Evolutionary conservation across 30 jellyfish, hydroid and myxozoan species (phyloP), one percentile per base, ranked within the genome.

Genomic region (Aurelia coerulea): DNA sequence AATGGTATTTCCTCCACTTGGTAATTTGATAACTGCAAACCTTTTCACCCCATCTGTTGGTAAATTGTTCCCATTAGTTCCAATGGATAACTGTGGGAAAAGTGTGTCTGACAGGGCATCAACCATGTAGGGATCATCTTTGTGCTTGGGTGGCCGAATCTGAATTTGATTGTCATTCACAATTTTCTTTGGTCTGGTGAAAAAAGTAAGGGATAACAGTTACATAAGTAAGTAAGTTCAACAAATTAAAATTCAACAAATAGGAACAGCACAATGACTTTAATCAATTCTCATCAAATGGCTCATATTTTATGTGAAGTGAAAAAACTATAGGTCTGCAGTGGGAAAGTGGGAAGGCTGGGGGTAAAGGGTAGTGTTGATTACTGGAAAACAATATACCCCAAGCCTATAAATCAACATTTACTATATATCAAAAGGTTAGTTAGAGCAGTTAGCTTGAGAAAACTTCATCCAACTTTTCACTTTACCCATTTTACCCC

Each of bases 71-170:
- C 56, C 56, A 17, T 56, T 68, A 58, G 35, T 73, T 17, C 85
- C 74, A 8, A 93, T 18, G 12, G 98, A 87, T 32, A 93, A 84
- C 37, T 87, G 96, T 11, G 98, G 98, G 56, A 93, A 93, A 17
- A 93, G 69, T 65, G 65, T 75, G 15, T 88, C 92, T n/a, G 97
- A 91, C 35, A 93, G 60, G 12, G 90, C 97, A 83, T 87, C 98
- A 41, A 93, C 96, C 73, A 93, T 87, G 77, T 86, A 93, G 10
- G 98, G 98, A 59, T 93, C 97, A 0, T 87, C 94, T 10, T 88
- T 92, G 50, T 70, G 71, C 67, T 74, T 76, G 15, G 93, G 93
- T 41, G 96, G 90, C 14, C 66, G 86, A 9, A 35, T 80, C 0
- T 81, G 83, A 15, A 34, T 51, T 5, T 10, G n/a, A 42, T 53